Evolutionary conservation across 1,140 invertebrate genomes (phyloP), one percentile per base, ranked within the genome.

Genomic region (Formica exsecta): DNA sequence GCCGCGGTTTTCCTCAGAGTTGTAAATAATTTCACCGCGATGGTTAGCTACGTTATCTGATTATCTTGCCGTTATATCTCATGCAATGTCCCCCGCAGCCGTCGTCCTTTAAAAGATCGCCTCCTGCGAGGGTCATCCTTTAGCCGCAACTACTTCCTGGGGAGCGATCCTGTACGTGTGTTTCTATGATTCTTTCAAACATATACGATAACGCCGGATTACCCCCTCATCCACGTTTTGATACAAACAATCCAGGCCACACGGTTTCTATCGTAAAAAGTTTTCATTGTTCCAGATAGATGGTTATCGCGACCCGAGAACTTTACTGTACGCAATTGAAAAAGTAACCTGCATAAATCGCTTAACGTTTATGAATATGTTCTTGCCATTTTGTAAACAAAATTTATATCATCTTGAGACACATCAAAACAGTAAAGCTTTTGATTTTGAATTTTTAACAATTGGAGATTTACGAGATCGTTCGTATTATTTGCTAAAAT

Each of bases 81-180:
- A 57, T 73, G 48, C 22, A 70, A 64, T 51, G 48, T 48, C 44
- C 32, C 61, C 70, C 36, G 44, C 29, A 48, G 22, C 51, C 36
- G 48, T 62, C 73, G 80, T 90, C 62, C 66, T 88, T 86, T 91
- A 89, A 90, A 89, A 29, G 70, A 91, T 88, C 87, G 65, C 75
- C 71, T 79, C 89, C 88, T 79, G 19, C 11, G 85, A 84, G 88
- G 66, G 66, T 57, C 77, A 81, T 90, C 86, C 62, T 64, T 89
- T 70, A 62, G 61, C 44, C 54, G 44, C 65, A 83, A 89, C 88
- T 36, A 73, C 74, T 36, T 89, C 38, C 89, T 61, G 38, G 89
- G 89, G 89, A 90, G 65, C 88, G 66, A 90, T 90, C 79, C 65
- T 66, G 76, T 8, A 38, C 13, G 48, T 61, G 85, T 68, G 81